A percentile compares a stretch with the other conserved stretches of the same genome.
Conservation (phyloP, 2,113 vertebrate genomes). For the Tragulus kanchil region DNA sequence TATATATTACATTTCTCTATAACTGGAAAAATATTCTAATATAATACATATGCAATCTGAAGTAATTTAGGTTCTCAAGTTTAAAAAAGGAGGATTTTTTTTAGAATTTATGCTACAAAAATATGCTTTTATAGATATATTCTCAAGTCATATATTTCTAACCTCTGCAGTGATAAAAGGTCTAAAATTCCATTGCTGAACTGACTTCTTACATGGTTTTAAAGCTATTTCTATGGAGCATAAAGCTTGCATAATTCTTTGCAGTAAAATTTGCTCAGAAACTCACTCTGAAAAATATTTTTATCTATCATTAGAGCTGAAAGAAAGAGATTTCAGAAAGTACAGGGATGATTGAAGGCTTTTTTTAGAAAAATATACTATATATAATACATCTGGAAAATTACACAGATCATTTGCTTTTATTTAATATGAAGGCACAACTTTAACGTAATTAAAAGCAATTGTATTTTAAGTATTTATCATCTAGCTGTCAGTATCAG, state of each 20-base stretch:
- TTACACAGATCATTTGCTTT: conserved; percentile 86
- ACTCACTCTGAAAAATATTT: conserved; percentile 48
- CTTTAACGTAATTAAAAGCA: conserved; percentile 83
- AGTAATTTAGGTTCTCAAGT: conserved; percentile 61
- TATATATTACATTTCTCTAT: conserved; percentile 52
- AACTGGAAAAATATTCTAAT: conserved; percentile 48
- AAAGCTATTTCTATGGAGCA: conserved; percentile 45
- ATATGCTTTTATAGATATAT: conserved; percentile 37
- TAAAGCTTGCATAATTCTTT: conserved; percentile 55
- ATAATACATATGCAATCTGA: conserved; percentile 41
- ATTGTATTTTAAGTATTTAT: conserved; percentile 81
- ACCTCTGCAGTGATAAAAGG: conserved; percentile 20
- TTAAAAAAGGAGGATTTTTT: conserved; percentile 46
- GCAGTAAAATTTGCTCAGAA: conserved; percentile 62
- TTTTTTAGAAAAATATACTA: conserved; percentile 87
- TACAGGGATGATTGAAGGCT: conserved; percentile 59
- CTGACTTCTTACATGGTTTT: conserved; percentile 17
- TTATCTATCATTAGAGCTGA: conserved; percentile 56
- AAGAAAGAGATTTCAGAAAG: conserved; percentile 73
- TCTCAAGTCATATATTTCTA: conserved; percentile 46
- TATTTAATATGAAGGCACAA: conserved; percentile 88
- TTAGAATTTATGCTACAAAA: conserved; percentile 56
- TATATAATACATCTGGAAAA: conserved; percentile 85
- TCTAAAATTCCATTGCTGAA: conserved; percentile 36
- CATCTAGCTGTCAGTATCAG: conserved; percentile 76